Evolutionary conservation across 2,888 invertebrate genomes (phyloP).

Genomic region (Aricia artaxerxes): DNA sequence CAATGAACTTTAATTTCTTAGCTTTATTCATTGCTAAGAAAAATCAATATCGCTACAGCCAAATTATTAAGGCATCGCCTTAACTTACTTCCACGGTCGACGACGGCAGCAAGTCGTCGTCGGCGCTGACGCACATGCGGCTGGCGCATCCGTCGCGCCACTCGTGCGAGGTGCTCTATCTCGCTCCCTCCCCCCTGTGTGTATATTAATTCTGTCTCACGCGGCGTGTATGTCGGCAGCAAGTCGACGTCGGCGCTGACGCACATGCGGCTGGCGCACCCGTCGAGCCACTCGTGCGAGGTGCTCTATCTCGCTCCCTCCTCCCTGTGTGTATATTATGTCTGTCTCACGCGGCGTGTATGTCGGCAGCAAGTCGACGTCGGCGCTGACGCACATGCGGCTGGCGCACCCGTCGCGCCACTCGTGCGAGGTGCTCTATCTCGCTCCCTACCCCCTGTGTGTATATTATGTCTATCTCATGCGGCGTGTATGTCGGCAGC

Average conservation of each 20-base stretch:
- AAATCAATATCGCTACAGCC: no score
- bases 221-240: slow-evolving; percentile 36
- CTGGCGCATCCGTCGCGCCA: slow-evolving; percentile 55
- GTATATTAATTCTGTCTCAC: not conserved
- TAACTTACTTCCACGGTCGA: no score
- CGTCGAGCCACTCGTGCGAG: slow-evolving; percentile 43
- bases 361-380: slow-evolving; percentile 47
- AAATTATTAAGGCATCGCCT: no score
- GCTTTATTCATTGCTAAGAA: no score
- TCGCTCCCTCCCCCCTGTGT: not conserved
- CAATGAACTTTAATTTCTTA: no score
- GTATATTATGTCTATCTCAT: not conserved
- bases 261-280: slow-evolving; percentile 60
- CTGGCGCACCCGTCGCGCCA: slow-evolving; percentile 55
- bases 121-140: slow-evolving; percentile 60
- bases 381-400: slow-evolving; percentile 60
- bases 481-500: slow-evolving; percentile 39
- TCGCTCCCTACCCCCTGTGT: not conserved
- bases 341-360: not conserved
- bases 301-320: not conserved
- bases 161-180: not conserved
- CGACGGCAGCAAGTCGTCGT: slow-evolving; percentile 48
- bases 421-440: not conserved
- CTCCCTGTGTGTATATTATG: not conserved
- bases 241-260: slow-evolving; percentile 57